Base-by-base conservation (phyloP, 2,888 invertebrate species). In the Torymus auratus region DNA sequence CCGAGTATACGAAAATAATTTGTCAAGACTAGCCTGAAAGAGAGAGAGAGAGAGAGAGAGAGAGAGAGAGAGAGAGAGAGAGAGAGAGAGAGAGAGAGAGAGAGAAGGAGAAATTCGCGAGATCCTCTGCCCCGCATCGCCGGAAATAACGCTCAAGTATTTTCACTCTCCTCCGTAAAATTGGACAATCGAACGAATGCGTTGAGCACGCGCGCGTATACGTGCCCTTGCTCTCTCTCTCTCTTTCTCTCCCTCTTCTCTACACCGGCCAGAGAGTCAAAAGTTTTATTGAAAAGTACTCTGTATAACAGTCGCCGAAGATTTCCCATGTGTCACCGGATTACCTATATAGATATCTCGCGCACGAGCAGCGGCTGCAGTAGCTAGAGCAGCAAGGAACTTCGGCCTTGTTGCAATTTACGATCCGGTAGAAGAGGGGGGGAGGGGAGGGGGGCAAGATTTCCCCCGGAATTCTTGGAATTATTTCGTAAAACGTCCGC, bases 311-410 rank as follows among this genome's bases (percentile, higher is more conserved):
- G 70, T 78, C 78, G 28, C 55, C 58, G 64, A 80, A 80, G 82
- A 77, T 82, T 82, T 82, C 79, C 82, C 79, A 80, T 82, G 82
- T 79, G 82, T 79, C 82, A 80, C 82, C 58, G 76, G 82, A 78
- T 82, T 82, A 79, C 75, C 28, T 28, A 28, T 75, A 50, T 74
- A 78, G 78, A 74, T 74, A 78, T 78, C 68, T 62, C 75, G 41
- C 53, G 41, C 28, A 28, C 28, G 28, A 28, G 5, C 7, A 28
- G 28, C 28, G 7, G 28, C 28, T 0, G 28, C 28, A 28, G 56
- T 17, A 62, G 75, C 67, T 1, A 20, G 20, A 68, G 56, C 61
- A 69, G 52, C 72, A 28, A 10, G 72, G 50, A 82, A 82, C 76
- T 79, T 82, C 75, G 68, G 62, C 69, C 76, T 69, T 79, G 79